A percentile compares a stretch with the other conserved stretches of the same genome.
phyloP scores from a whole-genome alignment of 2,797 vertebrate species.

The Pseudochirops cupreus region DNA sequence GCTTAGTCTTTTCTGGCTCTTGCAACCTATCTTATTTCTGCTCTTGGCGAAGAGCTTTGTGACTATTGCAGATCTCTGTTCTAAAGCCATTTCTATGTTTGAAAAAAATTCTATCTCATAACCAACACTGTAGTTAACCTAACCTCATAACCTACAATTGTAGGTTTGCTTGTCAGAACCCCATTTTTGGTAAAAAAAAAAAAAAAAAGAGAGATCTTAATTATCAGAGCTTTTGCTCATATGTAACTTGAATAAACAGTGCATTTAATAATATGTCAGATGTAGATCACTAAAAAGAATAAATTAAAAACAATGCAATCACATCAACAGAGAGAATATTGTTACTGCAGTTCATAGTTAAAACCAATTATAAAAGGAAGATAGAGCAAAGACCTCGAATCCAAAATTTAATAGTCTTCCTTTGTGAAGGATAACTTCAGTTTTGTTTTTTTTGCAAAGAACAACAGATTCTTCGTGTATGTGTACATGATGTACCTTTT shows the following conservation, averaged over 20 bases:
- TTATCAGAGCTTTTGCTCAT: background rate
- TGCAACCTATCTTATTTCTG: background rate
- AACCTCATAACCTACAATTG: background rate
- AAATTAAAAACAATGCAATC: background rate
- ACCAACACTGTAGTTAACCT: background rate
- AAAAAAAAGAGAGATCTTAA: background rate
- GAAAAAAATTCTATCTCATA: background rate
- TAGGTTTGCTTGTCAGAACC: background rate
- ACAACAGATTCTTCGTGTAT: background rate
- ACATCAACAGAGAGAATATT: background rate
- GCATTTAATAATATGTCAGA: background rate
- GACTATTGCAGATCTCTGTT: background rate
- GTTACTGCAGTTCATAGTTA: background rate
- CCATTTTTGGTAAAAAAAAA: background rate
- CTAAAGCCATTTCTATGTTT: background rate
- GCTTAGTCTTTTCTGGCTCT: background rate
- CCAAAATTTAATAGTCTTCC: background rate
- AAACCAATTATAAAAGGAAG: background rate
- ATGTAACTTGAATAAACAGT: background rate
- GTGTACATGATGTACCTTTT: background rate
- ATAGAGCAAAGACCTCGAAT: background rate
- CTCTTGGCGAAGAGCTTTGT: background rate
- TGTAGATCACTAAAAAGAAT: background rate
- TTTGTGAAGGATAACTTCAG: background rate
- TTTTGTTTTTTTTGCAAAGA: background rate